phyloP scores from a whole-genome alignment of 2,113 vertebrate genomes.

The Scolopax mira region DNA sequence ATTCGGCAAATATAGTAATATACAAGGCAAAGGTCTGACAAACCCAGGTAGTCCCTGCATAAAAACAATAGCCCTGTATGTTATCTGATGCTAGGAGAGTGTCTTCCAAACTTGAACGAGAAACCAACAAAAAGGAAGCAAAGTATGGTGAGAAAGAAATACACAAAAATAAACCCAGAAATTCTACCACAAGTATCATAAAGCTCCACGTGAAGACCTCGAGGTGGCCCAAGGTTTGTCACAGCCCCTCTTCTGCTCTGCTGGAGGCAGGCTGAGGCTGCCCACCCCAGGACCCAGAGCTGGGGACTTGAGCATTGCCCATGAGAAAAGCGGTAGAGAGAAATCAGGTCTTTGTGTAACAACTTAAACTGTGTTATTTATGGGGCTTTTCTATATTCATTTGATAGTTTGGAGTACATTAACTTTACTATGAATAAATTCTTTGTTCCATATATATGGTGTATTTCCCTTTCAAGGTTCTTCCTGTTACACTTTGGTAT shows the following conservation, averaged over 20 bases:
- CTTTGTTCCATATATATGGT: not conserved
- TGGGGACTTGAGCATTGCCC: rapidly evolving
- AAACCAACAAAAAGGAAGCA: not conserved
- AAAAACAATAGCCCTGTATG: not conserved
- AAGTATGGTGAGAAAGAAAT: not conserved
- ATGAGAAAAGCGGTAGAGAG: not conserved
- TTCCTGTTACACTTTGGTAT: not conserved
- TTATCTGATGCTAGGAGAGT: not conserved
- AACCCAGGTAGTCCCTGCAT: not conserved
- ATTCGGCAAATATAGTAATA: not conserved
- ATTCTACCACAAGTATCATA: not conserved
- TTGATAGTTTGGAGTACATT: not conserved
- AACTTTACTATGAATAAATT: not conserved
- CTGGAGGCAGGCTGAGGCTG: not conserved
- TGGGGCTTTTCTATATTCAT: not conserved
- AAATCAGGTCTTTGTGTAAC: not conserved
- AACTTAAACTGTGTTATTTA: not conserved
- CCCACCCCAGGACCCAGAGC: not conserved
- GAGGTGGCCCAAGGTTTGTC: not conserved
- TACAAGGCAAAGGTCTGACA: not conserved
- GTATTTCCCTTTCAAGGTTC: not conserved
- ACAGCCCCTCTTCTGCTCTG: not conserved
- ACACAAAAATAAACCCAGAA: not conserved
- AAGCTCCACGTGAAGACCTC: not conserved
- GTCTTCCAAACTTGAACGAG: not conserved